Percentiles rank a stretch among this genome's conserved stretches.
Conservation (phyloP, 2,888 invertebrate genomes). For the Phragmatobia fuliginosa region DNA sequence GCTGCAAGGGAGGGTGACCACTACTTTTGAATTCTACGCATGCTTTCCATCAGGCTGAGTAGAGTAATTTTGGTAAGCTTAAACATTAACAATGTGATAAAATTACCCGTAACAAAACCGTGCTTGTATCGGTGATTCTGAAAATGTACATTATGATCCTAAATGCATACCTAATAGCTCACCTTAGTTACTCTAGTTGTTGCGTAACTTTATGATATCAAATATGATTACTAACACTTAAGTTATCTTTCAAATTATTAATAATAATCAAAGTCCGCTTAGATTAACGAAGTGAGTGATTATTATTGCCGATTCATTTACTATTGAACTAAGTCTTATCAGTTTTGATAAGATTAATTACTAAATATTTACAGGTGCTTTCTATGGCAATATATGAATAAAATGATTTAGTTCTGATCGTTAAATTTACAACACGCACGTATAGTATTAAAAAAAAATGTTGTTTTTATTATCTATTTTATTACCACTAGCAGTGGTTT, state of each 20-base stretch:
- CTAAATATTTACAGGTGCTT: slow-evolving; percentile 12
- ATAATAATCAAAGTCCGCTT: slow-evolving; percentile 9
- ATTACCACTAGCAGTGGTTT: slow-evolving; percentile 60
- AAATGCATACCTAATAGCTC: not conserved
- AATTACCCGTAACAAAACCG: too few species aligned
- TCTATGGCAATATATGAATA: not conserved
- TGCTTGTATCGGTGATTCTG: too few species aligned
- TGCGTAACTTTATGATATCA: not conserved
- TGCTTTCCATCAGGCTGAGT: too few species aligned
- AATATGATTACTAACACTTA: not conserved
- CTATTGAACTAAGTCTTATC: slow-evolving; percentile 15
- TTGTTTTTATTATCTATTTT: slow-evolving; percentile 59
- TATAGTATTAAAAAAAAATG: slow-evolving; percentile 52
- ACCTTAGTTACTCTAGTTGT: not conserved
- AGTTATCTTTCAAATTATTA: slow-evolving; percentile 2
- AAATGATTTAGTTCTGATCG: slow-evolving; percentile 8
- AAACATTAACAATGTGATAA: too few species aligned
- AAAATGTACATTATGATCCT: too few species aligned
- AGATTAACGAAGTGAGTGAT: slow-evolving; percentile 1
- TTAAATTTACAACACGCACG: not conserved
- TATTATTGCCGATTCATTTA: slow-evolving; percentile 10
- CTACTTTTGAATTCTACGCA: too few species aligned
- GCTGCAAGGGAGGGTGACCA: too few species aligned
- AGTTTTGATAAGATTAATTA: slow-evolving; percentile 38
- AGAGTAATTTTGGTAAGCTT: too few species aligned